phyloP scores from a whole-genome alignment of 64 coral and sea anemone genomes.

The Stylophora pistillata region DNA sequence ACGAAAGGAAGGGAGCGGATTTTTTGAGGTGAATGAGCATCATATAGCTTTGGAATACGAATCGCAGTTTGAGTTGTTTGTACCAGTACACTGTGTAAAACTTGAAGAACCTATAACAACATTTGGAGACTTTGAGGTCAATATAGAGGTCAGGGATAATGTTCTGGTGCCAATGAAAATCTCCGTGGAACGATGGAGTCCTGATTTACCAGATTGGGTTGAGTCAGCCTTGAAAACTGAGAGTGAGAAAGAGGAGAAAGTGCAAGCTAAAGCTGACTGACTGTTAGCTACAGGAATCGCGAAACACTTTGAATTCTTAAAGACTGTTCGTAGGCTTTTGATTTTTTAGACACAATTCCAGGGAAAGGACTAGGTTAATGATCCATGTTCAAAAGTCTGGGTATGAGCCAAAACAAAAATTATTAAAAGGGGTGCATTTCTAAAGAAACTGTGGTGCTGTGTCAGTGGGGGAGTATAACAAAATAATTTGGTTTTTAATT shows the following conservation, averaged over 20 bases:
- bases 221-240: slow-evolving; percentile 35
- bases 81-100: slow-evolving; percentile 74
- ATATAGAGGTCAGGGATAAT: slow-evolving; percentile 67
- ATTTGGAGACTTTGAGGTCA: slow-evolving; percentile 77
- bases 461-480: too few species aligned
- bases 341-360: too few species aligned
- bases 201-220: slow-evolving; percentile 49
- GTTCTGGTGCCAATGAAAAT: slow-evolving; percentile 76
- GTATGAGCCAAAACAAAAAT: too few species aligned
- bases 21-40: slow-evolving; percentile 68
- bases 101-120: slow-evolving; percentile 67
- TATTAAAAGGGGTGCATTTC: too few species aligned
- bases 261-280: neutral
- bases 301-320: too few species aligned
- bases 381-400: too few species aligned
- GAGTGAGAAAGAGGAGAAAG: neutral
- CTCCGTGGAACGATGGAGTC: slow-evolving; percentile 66
- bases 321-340: too few species aligned
- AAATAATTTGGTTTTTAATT: too few species aligned
- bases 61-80: slow-evolving; percentile 77
- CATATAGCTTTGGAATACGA: slow-evolving; percentile 79
- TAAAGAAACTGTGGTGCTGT: too few species aligned
- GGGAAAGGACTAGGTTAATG: too few species aligned
- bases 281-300: neutral
- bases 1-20: slow-evolving; percentile 55